Evolutionary conservation across 2,113 vertebrate genomes (phyloP), one percentile per base, ranked within the genome.

Genomic region (Corynorhinus townsendii): DNA sequence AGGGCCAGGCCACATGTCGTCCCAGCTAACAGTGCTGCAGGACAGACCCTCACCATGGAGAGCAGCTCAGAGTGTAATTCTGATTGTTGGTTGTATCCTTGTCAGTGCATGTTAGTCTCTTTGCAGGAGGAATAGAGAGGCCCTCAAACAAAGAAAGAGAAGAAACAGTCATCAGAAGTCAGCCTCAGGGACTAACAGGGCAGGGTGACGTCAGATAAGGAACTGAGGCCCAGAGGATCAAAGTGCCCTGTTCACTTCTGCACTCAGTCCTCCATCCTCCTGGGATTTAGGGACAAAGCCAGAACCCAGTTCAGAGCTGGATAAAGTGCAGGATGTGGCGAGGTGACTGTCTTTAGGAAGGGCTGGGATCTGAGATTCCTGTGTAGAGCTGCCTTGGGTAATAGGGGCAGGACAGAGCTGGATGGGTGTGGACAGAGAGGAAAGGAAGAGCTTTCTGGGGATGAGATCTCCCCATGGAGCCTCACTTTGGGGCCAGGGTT

Each of bases 1-100:
- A 15, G 19, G 54, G 40, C 72, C 24, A 9, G 17, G 6, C 1
- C 0, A 0, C 62, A 4, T 11, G 0, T 20, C 15, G 16, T 12
- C 22, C 49, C 5, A 64, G 56, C 30, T 5, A 11, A 16, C 16
- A 11, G 14, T 15, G 64, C 15, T 5, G 17, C 4, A 1, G 11
- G 40, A 24, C 3, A 0, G 8, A 38, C 24, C 14, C 43, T 73
- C 68, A 10, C 12, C 1, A 3, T 17, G 15, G 52, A 26, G 11
- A 33, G 24, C 0, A 1, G 43, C 71, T 72, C 35, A 16, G 72
- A 54, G 62, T 43, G 40, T 49, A 49, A 73, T 24, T 89, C 72
- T 89, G 2, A n/a, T 64, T n/a, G 80, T 68, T 47, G 5, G 10
- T 19, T 66, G 72, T 73, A 28, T 35, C 17, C 35, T 19, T 85